These are phyloP conservation scores for Agonopterix heracliana DNA, from an alignment of 2,888 invertebrate species.

Conservation along the genomic window DNA sequence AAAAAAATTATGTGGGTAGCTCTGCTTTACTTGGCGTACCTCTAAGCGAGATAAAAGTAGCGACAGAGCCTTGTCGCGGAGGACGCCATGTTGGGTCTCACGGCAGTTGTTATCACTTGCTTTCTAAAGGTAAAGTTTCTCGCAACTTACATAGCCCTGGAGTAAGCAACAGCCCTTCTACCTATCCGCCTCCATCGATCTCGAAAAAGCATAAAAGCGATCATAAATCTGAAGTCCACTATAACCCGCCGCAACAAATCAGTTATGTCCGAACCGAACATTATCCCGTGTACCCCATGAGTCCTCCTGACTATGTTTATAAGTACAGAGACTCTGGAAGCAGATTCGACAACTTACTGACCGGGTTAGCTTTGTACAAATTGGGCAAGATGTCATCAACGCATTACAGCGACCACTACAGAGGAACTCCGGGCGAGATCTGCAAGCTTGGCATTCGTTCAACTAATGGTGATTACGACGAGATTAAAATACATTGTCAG, in stretches of 20 bases:
- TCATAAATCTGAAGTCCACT: slow-evolving; percentile 20
- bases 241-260: slow-evolving; percentile 41
- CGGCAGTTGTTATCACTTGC: no score
- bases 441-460: slow-evolving; percentile 42
- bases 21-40: no score
- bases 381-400: slow-evolving; percentile 40
- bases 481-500: slow-evolving; percentile 43
- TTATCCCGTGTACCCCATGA: slow-evolving; percentile 42
- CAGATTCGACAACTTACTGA: slow-evolving; percentile 41
- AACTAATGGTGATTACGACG: slow-evolving; percentile 42
- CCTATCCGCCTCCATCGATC: no score
- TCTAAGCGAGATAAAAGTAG: no score
- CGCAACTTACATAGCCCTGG: no score
- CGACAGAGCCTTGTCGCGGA: no score
- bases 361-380: slow-evolving; percentile 53
- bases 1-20: no score
- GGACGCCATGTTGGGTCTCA: no score
- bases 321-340: slow-evolving; percentile 47
- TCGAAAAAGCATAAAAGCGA: no score
- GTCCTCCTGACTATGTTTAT: slow-evolving; percentile 45
- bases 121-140: no score
- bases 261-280: slow-evolving; percentile 33
- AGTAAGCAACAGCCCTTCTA: no score
- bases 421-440: slow-evolving; percentile 27
- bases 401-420: slow-evolving; percentile 25